Conservation (phyloP, 2,888 invertebrate species). For the Philhelius pedissequus region DNA sequence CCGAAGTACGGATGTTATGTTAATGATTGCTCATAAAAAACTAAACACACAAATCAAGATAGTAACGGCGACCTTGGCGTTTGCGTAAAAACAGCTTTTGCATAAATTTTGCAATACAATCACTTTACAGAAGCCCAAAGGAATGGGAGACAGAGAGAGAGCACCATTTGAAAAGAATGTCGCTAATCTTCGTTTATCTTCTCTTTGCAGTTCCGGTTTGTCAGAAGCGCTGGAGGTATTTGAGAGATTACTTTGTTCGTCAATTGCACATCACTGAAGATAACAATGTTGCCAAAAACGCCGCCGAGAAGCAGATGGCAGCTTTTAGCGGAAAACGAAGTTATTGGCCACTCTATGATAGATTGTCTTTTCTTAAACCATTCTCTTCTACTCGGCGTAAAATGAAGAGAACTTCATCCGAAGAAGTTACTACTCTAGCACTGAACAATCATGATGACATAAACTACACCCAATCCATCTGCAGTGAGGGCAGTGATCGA, state of each 20-base stretch:
- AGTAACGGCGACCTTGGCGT: conserved; percentile 60
- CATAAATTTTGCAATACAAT: conserved; percentile 62
- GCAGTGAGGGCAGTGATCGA: conserved; percentile 53
- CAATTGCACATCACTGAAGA: conserved; percentile 68
- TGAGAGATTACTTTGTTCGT: conserved; percentile 70
- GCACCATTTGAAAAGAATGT: conserved; percentile 49
- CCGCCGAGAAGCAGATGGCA: conserved; percentile 11
- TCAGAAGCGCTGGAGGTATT: conserved; percentile 70
- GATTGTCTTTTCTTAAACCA: conserved; percentile 54
- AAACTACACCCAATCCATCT: conserved; percentile 11
- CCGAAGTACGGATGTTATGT: conserved; percentile 66
- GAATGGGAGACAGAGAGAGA: background rate
- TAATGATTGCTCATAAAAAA: conserved; percentile 53
- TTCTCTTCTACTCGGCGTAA: conserved; percentile 55
- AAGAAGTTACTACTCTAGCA: background rate
- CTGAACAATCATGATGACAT: conserved; percentile 40
- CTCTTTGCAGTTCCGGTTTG: conserved; percentile 70
- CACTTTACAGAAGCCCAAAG: conserved; percentile 41
- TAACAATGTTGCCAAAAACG: background rate
- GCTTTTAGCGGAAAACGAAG: conserved; percentile 36
- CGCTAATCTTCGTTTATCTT: conserved; percentile 48
- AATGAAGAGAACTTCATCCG: conserved; percentile 25
- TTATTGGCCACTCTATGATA: conserved; percentile 56
- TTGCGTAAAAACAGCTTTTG: conserved; percentile 67
- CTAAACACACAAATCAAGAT: conserved; percentile 40